Conservation (phyloP, 2,888 invertebrate genomes). For the Seladonia tumulorum region DNA sequence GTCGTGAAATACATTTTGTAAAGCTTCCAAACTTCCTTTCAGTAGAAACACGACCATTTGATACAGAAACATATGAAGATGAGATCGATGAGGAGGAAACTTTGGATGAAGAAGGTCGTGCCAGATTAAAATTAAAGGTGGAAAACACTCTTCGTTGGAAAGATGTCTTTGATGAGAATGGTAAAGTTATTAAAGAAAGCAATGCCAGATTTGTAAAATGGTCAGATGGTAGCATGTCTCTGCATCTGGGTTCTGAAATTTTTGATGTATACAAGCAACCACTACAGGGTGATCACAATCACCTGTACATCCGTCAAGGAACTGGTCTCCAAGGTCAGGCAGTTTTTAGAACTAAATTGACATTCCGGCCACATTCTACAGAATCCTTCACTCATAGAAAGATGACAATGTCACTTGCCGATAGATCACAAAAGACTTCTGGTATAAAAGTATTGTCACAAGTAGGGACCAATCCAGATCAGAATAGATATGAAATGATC, state of each 20-base stretch:
- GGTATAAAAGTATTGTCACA: constrained; percentile 98
- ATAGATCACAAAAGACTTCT: constrained; percentile 95
- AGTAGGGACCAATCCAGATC: constrained; percentile 97
- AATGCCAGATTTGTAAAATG: constrained; percentile 98
- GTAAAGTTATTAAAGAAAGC: constrained; percentile 93
- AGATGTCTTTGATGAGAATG: constrained; percentile 92
- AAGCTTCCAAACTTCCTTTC: constrained; percentile 99
- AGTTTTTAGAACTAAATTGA: constrained; percentile 97
- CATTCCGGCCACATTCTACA: constrained; percentile 99
- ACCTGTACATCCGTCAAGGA: constrained; percentile 98
- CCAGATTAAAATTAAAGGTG: constrained; percentile 95
- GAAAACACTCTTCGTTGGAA: constrained; percentile 99
- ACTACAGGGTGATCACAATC: constrained; percentile 97
- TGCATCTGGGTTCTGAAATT: constrained; percentile 98
- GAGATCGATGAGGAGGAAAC: constrained; percentile 99
- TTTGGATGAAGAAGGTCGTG: constrained; percentile 98
- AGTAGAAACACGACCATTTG: constrained; percentile 98
- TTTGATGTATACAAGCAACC: constrained; percentile 99
- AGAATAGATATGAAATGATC: constrained; percentile 94
- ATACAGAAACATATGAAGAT: constrained; percentile 97
- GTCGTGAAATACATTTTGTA: constrained; percentile 96
- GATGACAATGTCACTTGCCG: constrained; percentile 99
- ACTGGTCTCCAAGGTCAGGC: constrained; percentile 99
- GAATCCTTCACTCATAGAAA: constrained; percentile 99
- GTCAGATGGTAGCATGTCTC: constrained; percentile 99